These are phyloP conservation scores for Heliothis subflexa DNA, from an alignment of 1,140 invertebrate species.

Conservation along the genomic window DNA sequence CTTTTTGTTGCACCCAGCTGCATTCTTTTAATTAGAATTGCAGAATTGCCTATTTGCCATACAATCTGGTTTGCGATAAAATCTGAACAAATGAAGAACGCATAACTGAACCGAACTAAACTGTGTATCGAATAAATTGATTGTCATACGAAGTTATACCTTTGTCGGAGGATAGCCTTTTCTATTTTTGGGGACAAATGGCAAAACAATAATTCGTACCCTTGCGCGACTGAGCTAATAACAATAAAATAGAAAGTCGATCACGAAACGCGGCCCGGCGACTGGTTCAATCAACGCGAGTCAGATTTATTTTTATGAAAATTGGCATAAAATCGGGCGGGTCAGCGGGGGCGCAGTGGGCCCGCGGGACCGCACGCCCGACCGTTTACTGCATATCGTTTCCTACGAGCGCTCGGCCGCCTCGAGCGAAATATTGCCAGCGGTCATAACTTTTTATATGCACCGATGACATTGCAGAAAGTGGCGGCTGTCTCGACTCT, in stretches of 20 bases:
- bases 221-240: conserved; percentile 81
- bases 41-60: conserved; percentile 26
- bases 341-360: conserved; percentile 75
- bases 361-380: conserved; percentile 83
- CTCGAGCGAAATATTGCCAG: conserved; percentile 81
- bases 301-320: conserved; percentile 86
- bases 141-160: conserved; percentile 50
- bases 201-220: conserved; percentile 84
- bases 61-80: conserved; percentile 34
- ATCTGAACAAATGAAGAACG: conserved; percentile 9
- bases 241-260: conserved; percentile 85
- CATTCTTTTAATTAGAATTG: conserved; percentile 36
- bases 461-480: conserved; percentile 85
- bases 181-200: conserved; percentile 78
- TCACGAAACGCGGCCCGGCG: conserved; percentile 74
- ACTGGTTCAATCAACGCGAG: conserved; percentile 84
- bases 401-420: conserved; percentile 66
- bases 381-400: conserved; percentile 85
- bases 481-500: conserved; percentile 63
- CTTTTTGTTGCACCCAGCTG: conserved; percentile 19
- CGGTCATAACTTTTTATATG: conserved; percentile 86
- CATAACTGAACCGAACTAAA: neutral
- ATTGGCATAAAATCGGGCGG: conserved; percentile 84
- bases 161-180: conserved; percentile 46
- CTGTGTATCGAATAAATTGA: conserved; percentile 37